Percentiles rank a stretch among this genome's conserved stretches.
Evolutionary conservation across 2,797 vertebrate genomes (phyloP).

Genomic region (Dromococcyx pavoninus): DNA sequence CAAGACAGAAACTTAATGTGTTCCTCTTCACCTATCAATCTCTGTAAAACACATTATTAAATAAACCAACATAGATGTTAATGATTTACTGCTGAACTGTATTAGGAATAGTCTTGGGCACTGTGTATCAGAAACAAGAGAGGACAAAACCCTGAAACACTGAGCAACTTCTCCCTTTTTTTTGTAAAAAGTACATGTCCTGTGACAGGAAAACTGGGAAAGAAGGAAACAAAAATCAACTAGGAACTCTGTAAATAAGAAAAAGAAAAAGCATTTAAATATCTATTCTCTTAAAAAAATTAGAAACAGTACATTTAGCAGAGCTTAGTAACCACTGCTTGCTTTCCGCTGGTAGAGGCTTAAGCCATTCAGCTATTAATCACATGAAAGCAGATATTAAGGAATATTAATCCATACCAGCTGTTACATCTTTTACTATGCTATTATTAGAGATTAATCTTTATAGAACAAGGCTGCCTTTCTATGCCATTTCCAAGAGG

Average conservation of each 20-base stretch:
- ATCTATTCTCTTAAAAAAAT: neutral
- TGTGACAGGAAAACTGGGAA: neutral
- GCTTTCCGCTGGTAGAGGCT: slow-evolving; percentile 48
- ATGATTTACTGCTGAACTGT: neutral
- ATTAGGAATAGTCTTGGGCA: neutral
- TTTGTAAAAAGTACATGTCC: neutral
- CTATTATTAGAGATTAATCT: slow-evolving; percentile 87
- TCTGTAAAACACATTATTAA: neutral
- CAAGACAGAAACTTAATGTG: neutral
- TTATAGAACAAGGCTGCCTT: slow-evolving; percentile 58
- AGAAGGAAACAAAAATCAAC: neutral
- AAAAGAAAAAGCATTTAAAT: neutral
- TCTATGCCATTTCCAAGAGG: slow-evolving; percentile 57
- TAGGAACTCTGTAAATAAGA: neutral
- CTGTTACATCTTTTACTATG: slow-evolving; percentile 71
- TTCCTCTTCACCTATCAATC: neutral
- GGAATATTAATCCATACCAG: slow-evolving; percentile 82
- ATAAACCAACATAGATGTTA: neutral
- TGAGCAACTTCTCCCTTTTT: neutral
- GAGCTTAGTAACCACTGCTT: slow-evolving; percentile 45
- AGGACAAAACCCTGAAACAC: neutral
- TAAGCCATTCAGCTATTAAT: slow-evolving; percentile 82
- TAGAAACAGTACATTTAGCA: neutral
- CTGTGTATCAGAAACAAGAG: neutral
- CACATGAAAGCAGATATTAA: slow-evolving; percentile 85